Base-by-base conservation (phyloP, 2,113 vertebrate genomes). In the Pomatostomus ruficeps region DNA sequence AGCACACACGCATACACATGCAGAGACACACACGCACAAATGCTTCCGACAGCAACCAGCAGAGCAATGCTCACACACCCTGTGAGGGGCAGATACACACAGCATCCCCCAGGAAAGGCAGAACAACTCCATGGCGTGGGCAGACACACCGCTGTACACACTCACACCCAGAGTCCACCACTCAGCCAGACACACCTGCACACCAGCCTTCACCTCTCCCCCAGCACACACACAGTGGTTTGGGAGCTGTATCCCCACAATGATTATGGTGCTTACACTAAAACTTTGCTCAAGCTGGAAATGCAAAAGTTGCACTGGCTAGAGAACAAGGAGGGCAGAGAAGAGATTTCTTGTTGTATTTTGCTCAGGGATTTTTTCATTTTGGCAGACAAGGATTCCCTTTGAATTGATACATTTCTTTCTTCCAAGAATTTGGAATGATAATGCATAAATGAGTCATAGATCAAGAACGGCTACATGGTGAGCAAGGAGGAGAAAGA, bases 371-470 rank as follows among this genome's bases (percentile, higher is more conserved):
- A 74, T 92, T 79, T 75, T 89, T 52, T 51, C 66, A 20, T 91
- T 96, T 95, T 95, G 76, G 90, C 92, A 84, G 92, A 72, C 75
- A 93, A 96, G 71, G 94, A 91, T 97, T 97, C 95, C 95, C 96
- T 97, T 96, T 97, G 92, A 97, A 96, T 96, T 80, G 97, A 97
- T 97, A 94, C 85, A 77, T 97, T 98, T 97, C 94, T 96, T 97
- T 93, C 94, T 96, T 96, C 92, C 57, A 94, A 97, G 97, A 97
- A 97, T 98, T 98, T 96, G 11, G 3, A 97, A 96, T 72, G 94
- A 95, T 97, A 95, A 94, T 93, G 90, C 91, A 96, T 94, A 97
- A 97, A 97, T 98, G 97, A 98, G 96, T 97, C 97, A 96, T 86
- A 97, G 97, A 98, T 96, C 97, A 97, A 95, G 96, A 97, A 95